These are phyloP conservation scores for Otolemur garnettii DNA, from an alignment of 2,113 vertebrate genomes.

Conservation along the genomic window DNA sequence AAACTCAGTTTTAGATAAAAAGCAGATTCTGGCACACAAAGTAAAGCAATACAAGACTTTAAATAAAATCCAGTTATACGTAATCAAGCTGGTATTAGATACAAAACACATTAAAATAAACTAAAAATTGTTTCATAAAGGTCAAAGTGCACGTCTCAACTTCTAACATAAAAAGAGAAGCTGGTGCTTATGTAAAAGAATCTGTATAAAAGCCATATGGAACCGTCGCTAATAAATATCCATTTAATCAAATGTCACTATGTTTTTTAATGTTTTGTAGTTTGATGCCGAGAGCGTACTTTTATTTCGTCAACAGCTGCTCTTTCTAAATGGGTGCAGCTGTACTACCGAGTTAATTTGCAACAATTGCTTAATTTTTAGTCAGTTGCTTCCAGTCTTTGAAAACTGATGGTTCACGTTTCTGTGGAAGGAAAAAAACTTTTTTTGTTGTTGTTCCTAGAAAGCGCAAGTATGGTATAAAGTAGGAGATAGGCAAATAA, in stretches of 20 bases:
- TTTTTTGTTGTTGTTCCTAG: conserved; percentile 74
- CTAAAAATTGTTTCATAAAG: not conserved
- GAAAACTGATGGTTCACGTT: conserved; percentile 67
- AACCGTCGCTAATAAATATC: conserved; percentile 82
- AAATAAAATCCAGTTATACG: not conserved
- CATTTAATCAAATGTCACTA: conserved; percentile 81
- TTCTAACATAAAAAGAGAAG: conserved; percentile 47
- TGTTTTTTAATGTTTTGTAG: conserved; percentile 82
- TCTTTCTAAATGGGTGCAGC: conserved; percentile 85
- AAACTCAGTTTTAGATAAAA: not conserved
- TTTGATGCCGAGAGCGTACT: conserved; percentile 80
- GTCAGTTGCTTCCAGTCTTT: conserved; percentile 74
- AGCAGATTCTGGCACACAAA: not conserved
- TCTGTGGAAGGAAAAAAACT: conserved; percentile 45
- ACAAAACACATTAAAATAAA: conserved; percentile 37
- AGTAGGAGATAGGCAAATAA: conserved; percentile 47
- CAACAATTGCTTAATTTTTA: conserved; percentile 83
- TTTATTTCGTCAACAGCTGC: conserved; percentile 85
- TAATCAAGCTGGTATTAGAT: not conserved
- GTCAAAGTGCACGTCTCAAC: not conserved
- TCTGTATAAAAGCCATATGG: conserved; percentile 77
- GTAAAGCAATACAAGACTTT: not conserved
- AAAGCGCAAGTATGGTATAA: conserved; percentile 68
- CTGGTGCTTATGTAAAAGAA: conserved; percentile 56
- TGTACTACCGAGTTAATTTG: conserved; percentile 83